Evolutionary conservation across 2,888 invertebrate genomes (phyloP), one percentile per base, ranked within the genome.

Genomic region (Eurytoma californica): DNA sequence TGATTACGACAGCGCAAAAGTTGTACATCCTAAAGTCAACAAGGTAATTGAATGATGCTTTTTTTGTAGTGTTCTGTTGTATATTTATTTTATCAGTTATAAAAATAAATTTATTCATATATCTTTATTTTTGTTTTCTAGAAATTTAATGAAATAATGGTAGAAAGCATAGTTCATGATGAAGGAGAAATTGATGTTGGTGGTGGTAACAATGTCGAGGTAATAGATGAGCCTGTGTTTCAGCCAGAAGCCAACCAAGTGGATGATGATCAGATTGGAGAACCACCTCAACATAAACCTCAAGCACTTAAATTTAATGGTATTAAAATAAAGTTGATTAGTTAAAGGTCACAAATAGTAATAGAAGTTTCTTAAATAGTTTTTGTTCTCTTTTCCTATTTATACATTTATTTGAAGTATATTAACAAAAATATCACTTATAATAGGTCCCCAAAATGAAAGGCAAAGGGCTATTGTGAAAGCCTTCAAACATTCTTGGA

Each of bases 401-500:
- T n/a, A 47, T 68, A 39, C 55, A 72, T 55, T 69, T 28, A 4
- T 5, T 60, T 51, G 47, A 16, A 60, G 7, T 16, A 30, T 57
- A 7, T 55, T 18, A 3, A 30, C 39, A 47, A n/a, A 28, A n/a
- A 47, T 39, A 51, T 53, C 14, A 55, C 16, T 57, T 72, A 18
- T 53, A 60, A 28, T 39, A 92, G 97, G 96, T 18, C 95, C 97
- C 1, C 92, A 93, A 80, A 98, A 96, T 88, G 93, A 93, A 13
- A 92, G 95, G 16, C 98, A 99, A 90, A 91, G 91, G 83, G 97
- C 97, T 3, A 95, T 99, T 13, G 95, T 97, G 0, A 93, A 94
- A 39, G 97, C 98, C 4, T 97, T 99, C 87, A 94, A 94, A 86
- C 97, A 98, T 91, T 97, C 98, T 0, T 99, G 98, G 98, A 92